These are phyloP conservation scores for Allobates femoralis DNA, from an alignment of 2,797 vertebrate species.

Conservation along the genomic window DNA sequence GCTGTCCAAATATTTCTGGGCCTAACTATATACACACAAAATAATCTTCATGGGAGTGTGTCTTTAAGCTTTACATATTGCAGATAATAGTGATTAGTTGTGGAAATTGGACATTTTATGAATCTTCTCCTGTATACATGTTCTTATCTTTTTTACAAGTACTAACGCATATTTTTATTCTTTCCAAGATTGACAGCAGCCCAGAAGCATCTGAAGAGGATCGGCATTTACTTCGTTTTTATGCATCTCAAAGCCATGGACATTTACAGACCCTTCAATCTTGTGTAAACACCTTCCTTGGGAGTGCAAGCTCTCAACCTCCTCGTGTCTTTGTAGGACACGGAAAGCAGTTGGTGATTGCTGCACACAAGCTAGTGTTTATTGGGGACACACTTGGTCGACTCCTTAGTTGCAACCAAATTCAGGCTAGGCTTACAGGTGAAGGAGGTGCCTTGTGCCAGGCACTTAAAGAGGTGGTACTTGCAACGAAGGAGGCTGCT, in stretches of 20 bases:
- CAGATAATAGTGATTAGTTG: too few relatives aligned
- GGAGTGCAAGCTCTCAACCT: slow-evolving; percentile 85
- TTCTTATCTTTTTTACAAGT: neutral
- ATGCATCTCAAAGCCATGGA: slow-evolving; percentile 86
- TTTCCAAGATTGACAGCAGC: slow-evolving; percentile 43
- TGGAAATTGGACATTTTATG: too few relatives aligned
- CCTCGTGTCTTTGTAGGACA: slow-evolving; percentile 87
- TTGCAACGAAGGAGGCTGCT: slow-evolving; percentile 88
- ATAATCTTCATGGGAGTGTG: too few relatives aligned
- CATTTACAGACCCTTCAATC: slow-evolving; percentile 85
- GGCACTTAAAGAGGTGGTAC: slow-evolving; percentile 85
- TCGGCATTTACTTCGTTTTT: slow-evolving; percentile 88
- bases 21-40: too few relatives aligned
- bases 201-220: slow-evolving; percentile 79
- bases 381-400: slow-evolving; percentile 90
- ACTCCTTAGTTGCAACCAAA: slow-evolving; percentile 81
- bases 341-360: slow-evolving; percentile 88
- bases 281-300: slow-evolving; percentile 84
- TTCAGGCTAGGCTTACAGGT: slow-evolving; percentile 85
- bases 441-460: slow-evolving; percentile 86
- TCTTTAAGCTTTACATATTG: too few relatives aligned
- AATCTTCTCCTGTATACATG: neutral
- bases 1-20: too few relatives aligned
- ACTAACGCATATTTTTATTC: neutral
- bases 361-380: slow-evolving; percentile 92